A percentile compares a stretch with the other conserved stretches of the same genome.
phyloP scores from a whole-genome alignment of 2,888 invertebrate species.

The Timema cristinae region DNA sequence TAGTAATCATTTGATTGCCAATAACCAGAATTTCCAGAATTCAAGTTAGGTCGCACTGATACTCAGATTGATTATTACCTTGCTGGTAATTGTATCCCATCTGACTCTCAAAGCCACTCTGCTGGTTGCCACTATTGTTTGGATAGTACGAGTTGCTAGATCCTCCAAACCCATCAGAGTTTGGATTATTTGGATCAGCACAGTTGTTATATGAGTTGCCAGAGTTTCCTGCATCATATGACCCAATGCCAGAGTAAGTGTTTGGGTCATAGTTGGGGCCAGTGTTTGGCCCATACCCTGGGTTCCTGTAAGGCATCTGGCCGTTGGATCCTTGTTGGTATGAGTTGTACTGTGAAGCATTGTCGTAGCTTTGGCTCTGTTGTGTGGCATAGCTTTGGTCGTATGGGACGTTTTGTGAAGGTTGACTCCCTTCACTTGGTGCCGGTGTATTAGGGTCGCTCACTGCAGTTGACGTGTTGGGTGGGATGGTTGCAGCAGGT shows the following conservation, averaged over 20 bases:
- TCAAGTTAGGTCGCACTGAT: constrained; percentile 10
- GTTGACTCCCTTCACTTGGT: not conserved
- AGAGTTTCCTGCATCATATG: not conserved
- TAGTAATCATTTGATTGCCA: constrained; percentile 21
- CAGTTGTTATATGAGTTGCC: not conserved
- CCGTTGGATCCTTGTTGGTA: constrained; percentile 3
- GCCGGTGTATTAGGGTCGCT: not conserved
- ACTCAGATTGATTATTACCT: constrained; percentile 9
- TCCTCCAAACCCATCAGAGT: not conserved
- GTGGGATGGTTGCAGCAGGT: constrained; percentile 55
- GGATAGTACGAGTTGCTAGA: constrained; percentile 16
- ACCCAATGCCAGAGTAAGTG: too few species aligned
- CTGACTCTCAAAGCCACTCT: constrained; percentile 5
- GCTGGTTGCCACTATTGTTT: constrained; percentile 16
- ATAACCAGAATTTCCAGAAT: constrained; percentile 7
- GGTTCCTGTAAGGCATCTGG: not conserved
- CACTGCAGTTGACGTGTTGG: constrained; percentile 34
- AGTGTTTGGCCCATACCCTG: not conserved
- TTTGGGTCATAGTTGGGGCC: not conserved
- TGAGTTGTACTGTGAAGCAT: constrained; percentile 4
- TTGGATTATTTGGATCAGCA: not conserved
- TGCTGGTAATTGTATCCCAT: constrained; percentile 4
- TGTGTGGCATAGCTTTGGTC: constrained; percentile 3
- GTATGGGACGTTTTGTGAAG: not conserved
- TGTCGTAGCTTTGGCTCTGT: not conserved